Evolutionary conservation across 2,797 vertebrate species (phyloP), one percentile per base, ranked within the genome.

Genomic region (Sparus aurata): DNA sequence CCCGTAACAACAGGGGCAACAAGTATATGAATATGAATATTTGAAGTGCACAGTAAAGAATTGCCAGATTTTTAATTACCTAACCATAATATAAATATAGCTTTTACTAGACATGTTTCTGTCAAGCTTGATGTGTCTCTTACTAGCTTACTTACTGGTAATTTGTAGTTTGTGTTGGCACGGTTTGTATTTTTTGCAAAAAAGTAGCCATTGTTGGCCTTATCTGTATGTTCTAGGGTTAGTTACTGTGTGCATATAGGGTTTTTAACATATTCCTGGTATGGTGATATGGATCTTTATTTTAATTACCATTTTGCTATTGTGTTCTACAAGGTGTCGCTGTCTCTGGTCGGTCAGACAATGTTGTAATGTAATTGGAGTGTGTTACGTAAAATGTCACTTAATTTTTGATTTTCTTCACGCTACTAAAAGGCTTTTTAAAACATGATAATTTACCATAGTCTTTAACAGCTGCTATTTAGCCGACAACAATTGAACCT

Each of bases 371-470:
- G 3, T 52, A 12, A 52, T 27, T 54, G 4, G 22, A 55, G 18
- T 12, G 15, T 50, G 2, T 54, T 18, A 15, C 54, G 11, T 62
- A 5, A 22, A 49, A 27, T 20, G 8, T 27, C 10, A 68, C 15
- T 23, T 67, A 41, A 4, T 47, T 41, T 60, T 54, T 25, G 17
- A 27, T 34, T n/a, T 41, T 0, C n/a, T 25, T 49, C 17, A 46
- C 18, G 2, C 11, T 49, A 0, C 5, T 3, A 30, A 41, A 45
- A 17, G 3, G 27, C 46, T 68, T 62, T 50, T 57, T 43, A 47
- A 60, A 68, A n/a, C 11, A 0, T 45, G 0, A 38, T 38, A 1
- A 22, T 61, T n/a, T 25, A 0, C 1, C 0, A 1, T 5, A 25
- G 5, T 52, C 50, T 17, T 64, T 0, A 1, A 7, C 22, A 9